Base-by-base conservation (phyloP, 2,888 invertebrate species). In the Entomobrya proxima region DNA sequence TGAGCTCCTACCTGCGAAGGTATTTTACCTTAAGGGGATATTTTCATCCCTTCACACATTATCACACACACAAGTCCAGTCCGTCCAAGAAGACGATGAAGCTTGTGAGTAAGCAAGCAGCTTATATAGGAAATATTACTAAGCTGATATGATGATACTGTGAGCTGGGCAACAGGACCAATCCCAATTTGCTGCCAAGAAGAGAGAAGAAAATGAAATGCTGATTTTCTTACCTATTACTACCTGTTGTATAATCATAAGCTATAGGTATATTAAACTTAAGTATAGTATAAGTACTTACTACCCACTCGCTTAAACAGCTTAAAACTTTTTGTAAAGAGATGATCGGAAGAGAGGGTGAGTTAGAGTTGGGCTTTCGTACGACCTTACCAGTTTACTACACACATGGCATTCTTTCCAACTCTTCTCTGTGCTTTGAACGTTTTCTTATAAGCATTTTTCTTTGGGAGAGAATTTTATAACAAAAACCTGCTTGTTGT, bases 21-120 rank as follows among this genome's bases (percentile, higher is more conserved):
- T 88, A 89, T 89, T 89, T 89, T 87, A 88, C 87, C 89, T 88
- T 78, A 85, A 88, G 88, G 89, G 87, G 77, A 83, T 74, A 40
- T 40, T 89, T 89, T 88, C 88, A 89, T 88, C 89, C 89, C 89
- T 87, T 86, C 82, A 52, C 64, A 18, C 69, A 47, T n/a, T n/a
- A n/a, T n/a, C 40, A 44, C 2, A 67, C 11, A 67, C 40, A 50
- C 55, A 37, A 67, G 75, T 81, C 80, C 80, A 81, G 80, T 18
- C 40, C 27, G 67, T 75, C 55, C 40, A 50, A 52, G 37, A 72
- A 50, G 2, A 44, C n/a, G n/a, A n/a, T 35, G 64, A n/a, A 30
- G 58, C n/a, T 27, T 27, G 30, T 13, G 0, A 32, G 32, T 21
- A 18, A 18, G 18, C 32, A 47, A 40, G 47, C n/a, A n/a, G n/a